Evolutionary conservation across 2,113 vertebrate genomes (phyloP).

Genomic region (Lagopus muta): DNA sequence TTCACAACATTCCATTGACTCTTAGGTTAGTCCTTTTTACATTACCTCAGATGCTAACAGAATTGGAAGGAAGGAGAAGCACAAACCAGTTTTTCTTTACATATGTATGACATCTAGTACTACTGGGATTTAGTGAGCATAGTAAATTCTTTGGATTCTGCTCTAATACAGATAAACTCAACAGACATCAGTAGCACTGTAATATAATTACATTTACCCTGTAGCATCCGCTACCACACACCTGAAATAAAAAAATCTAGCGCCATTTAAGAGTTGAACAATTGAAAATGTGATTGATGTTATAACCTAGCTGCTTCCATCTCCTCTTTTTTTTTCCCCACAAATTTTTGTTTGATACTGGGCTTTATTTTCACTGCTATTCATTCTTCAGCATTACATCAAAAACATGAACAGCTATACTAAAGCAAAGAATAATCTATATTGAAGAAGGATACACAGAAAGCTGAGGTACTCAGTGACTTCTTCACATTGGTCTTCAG

Average conservation of each 20-base stretch:
- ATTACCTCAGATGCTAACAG: neutral
- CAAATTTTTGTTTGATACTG: neutral
- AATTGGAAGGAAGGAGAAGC: neutral
- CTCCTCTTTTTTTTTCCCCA: neutral
- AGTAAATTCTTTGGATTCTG: neutral
- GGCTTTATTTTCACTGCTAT: neutral
- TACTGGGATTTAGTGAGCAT: neutral
- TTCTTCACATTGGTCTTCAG: too few relatives aligned
- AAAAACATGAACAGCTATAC: neutral
- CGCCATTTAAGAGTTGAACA: neutral
- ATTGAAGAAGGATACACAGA: too few relatives aligned
- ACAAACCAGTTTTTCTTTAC: neutral
- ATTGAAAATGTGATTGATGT: neutral
- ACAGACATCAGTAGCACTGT: neutral
- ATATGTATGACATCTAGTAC: neutral
- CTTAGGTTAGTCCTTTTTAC: neutral
- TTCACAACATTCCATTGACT: fast-evolving
- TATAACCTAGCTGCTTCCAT: neutral
- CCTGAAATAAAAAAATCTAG: neutral
- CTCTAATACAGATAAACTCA: neutral
- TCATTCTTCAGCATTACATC: neutral
- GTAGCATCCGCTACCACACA: neutral
- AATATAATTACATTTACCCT: neutral
- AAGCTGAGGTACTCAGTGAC: too few relatives aligned
- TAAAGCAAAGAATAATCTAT: neutral